A percentile compares a stretch with the other conserved stretches of the same genome.
Evolutionary conservation across 1,140 invertebrate genomes (phyloP).

Genomic region (Atopsyche davidsoni): DNA sequence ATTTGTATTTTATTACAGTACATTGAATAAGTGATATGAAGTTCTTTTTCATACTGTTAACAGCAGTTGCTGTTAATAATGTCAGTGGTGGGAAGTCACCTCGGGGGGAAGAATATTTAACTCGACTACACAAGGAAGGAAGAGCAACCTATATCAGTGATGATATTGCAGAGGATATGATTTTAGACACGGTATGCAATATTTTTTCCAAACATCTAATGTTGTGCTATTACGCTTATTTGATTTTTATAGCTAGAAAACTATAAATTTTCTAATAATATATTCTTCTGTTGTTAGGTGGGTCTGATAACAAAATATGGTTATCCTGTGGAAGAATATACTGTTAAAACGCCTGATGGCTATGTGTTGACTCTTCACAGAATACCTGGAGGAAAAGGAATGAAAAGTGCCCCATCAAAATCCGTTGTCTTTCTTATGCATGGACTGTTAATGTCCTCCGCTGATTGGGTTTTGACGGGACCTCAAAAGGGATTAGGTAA

Average conservation of each 20-base stretch:
- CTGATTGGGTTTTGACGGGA: slow-evolving; percentile 53
- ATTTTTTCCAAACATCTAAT: not conserved
- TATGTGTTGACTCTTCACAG: slow-evolving; percentile 55
- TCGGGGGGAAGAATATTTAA: not conserved
- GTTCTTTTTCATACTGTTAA: not conserved
- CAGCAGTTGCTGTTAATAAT: not conserved
- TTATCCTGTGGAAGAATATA: slow-evolving; percentile 53
- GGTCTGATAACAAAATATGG: slow-evolving; percentile 48
- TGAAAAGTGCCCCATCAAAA: slow-evolving; percentile 22
- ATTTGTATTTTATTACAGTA: not conserved
- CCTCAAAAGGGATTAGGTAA: slow-evolving; percentile 48
- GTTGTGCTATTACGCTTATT: not conserved
- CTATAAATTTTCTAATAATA: not conserved
- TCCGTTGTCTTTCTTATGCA: slow-evolving; percentile 58
- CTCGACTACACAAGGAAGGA: not conserved
- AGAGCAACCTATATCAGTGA: not conserved
- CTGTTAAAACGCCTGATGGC: slow-evolving; percentile 54
- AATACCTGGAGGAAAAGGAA: slow-evolving; percentile 48
- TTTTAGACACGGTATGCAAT: slow-evolving; percentile 3
- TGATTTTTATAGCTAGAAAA: not conserved
- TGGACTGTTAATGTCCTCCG: slow-evolving; percentile 54
- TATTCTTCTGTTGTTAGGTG: slow-evolving; percentile 35
- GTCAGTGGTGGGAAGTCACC: not conserved
- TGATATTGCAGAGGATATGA: slow-evolving; percentile 1
- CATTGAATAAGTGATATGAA: not conserved